Evolutionary conservation across 92 coral and sea anemone species (phyloP).

Genomic region (Heteractis magnifica): DNA sequence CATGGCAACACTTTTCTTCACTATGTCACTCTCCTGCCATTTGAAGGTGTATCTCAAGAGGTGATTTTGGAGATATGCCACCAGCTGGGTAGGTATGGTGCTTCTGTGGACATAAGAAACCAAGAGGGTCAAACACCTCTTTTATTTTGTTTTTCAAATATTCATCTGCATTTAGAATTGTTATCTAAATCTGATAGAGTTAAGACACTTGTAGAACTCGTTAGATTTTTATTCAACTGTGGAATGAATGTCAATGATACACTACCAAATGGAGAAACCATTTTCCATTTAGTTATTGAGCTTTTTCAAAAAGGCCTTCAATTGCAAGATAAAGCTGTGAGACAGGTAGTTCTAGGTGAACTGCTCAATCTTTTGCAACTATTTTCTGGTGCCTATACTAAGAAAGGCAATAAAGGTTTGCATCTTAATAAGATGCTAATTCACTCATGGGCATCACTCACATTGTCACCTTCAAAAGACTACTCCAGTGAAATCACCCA

Average conservation of each 20-base stretch:
- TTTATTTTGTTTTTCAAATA: background rate
- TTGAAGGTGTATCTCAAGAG: conserved; percentile 4
- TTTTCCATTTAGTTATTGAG: conserved; percentile 8
- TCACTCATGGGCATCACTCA: conserved; percentile 11
- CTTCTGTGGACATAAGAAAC: background rate
- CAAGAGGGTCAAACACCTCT: background rate
- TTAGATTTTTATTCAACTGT: conserved; percentile 1
- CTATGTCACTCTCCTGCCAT: conserved; percentile 12
- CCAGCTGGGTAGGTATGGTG: background rate
- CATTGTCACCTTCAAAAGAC: background rate
- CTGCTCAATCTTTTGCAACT: background rate
- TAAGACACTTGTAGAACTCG: conserved; percentile 2
- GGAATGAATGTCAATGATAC: conserved; percentile 13
- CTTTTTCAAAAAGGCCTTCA: background rate
- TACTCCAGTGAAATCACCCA: background rate
- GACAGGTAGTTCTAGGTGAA: background rate
- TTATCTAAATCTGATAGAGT: background rate
- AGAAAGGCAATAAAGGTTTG: background rate
- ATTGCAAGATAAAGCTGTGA: conserved; percentile 1
- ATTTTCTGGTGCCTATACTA: background rate
- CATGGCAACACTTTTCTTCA: conserved; percentile 18
- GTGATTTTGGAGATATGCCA: background rate
- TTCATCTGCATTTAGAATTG: background rate
- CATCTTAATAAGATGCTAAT: background rate
- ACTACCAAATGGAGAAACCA: background rate